A percentile compares a stretch with the other conserved stretches of the same genome.
Conservation (phyloP, 2,797 vertebrate species). For the Decapterus maruadsi region DNA sequence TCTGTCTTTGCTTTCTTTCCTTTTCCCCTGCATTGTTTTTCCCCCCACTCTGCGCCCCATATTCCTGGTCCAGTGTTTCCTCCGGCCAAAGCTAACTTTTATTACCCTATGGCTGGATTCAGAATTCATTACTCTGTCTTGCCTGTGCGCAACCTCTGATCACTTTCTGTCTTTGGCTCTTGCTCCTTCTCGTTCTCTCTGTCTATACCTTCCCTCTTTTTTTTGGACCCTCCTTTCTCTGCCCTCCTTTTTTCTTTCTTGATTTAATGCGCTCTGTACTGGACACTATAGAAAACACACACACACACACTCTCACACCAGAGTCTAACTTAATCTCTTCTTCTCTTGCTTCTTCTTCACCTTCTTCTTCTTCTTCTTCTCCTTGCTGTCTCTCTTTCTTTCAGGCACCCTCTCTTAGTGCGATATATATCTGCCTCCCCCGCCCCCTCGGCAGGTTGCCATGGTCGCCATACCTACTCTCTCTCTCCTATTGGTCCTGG, state of each 20-base stretch:
- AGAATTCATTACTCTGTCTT: conserved; percentile 67
- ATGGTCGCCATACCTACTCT: conserved; percentile 90
- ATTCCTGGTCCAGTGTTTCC: conserved; percentile 62
- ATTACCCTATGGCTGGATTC: conserved; percentile 71
- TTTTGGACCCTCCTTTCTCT: conserved; percentile 17
- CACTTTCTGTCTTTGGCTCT: conserved; percentile 44
- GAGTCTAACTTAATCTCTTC: conserved; percentile 60
- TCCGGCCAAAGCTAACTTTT: conserved; percentile 71
- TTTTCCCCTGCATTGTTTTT: conserved; percentile 44
- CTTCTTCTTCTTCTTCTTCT: conserved; percentile 46
- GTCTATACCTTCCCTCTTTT: conserved; percentile 21
- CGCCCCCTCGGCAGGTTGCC: conserved; percentile 83
- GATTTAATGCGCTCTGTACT: conserved; percentile 51
- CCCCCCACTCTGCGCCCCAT: conserved; percentile 26
- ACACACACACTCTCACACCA: conserved; percentile 14
- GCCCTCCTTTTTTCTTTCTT: conserved; percentile 39
- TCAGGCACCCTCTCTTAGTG: conserved; percentile 84
- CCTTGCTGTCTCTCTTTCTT: conserved; percentile 65
- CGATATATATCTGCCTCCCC: conserved; percentile 82
- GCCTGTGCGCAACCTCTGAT: conserved; percentile 56
- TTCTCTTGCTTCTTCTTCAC: conserved; percentile 47
- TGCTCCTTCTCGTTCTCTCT: conserved; percentile 22
- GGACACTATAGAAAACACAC: conserved; percentile 30
- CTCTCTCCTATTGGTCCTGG: conserved; percentile 88
- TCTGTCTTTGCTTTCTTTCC: conserved; percentile 61